Conservation (phyloP, 1,140 invertebrate genomes). For the Charaxes varanes region DNA sequence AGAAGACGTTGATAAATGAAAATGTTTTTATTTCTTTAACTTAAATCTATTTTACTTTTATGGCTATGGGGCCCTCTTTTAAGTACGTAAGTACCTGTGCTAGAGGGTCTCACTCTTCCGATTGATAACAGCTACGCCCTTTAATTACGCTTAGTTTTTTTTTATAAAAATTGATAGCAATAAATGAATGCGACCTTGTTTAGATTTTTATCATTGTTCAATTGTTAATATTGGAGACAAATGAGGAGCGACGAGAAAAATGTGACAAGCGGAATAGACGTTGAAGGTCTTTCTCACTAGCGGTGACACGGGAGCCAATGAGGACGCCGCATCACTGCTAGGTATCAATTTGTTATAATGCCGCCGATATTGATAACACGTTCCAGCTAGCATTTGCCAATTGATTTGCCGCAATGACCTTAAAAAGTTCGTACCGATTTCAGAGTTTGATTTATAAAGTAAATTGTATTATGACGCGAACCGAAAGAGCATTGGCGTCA, state of each 20-base stretch:
- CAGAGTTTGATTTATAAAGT: slow-evolving; percentile 16
- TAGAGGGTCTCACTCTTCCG: too few relatives aligned
- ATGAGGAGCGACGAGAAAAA: slow-evolving; percentile 20
- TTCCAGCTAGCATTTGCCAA: slow-evolving; percentile 17
- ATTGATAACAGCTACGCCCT: too few relatives aligned
- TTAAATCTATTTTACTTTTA: too few relatives aligned
- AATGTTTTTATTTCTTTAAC: too few relatives aligned
- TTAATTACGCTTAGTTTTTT: too few relatives aligned
- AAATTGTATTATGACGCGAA: slow-evolving; percentile 22
- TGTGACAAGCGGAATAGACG: slow-evolving; percentile 34
- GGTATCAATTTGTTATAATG: slow-evolving; percentile 11
- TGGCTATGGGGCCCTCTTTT: too few relatives aligned
- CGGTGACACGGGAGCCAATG: slow-evolving; percentile 7
- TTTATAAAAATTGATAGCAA: too few relatives aligned
- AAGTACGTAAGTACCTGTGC: too few relatives aligned
- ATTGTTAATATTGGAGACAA: slow-evolving; percentile 24
- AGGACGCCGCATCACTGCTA: neutral
- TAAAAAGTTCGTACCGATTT: slow-evolving; percentile 16
- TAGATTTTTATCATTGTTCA: too few relatives aligned
- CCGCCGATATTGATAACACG: slow-evolving; percentile 14
- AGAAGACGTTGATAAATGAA: too few relatives aligned
- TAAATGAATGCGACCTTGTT: too few relatives aligned
- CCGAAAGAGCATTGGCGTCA: slow-evolving; percentile 14
- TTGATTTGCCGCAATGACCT: slow-evolving; percentile 21
- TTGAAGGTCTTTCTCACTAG: slow-evolving; percentile 30